Evolutionary conservation across 2,113 vertebrate species (phyloP).

Genomic region (Tragelaphus buxtoni): DNA sequence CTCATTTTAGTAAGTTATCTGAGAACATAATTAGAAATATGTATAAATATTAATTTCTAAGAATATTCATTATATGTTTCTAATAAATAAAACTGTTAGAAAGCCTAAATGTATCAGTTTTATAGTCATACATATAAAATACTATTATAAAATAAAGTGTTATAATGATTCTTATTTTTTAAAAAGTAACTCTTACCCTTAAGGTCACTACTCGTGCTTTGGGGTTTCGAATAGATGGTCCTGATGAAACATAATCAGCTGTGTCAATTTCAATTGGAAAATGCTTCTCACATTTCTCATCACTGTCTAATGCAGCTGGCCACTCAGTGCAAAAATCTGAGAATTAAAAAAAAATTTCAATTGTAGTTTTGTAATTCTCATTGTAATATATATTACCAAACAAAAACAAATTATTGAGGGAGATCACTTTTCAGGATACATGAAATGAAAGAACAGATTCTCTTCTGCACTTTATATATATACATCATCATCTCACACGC

Average conservation of each 20-base stretch:
- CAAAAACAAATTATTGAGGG: not conserved
- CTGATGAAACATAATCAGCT: constrained; percentile 88
- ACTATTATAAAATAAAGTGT: not conserved
- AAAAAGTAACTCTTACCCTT: constrained; percentile 81
- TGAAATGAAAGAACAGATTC: not conserved
- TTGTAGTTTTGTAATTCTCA: not conserved
- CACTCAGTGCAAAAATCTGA: constrained; percentile 96
- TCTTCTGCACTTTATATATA: not conserved
- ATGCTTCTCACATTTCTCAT: constrained; percentile 86
- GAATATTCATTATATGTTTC: not conserved
- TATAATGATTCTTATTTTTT: not conserved
- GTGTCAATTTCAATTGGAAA: constrained; percentile 91
- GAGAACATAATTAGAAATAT: too few species aligned
- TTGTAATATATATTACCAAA: not conserved
- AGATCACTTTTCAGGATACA: not conserved
- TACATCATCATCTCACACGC: not conserved
- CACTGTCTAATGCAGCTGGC: constrained; percentile 88
- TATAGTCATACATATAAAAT: not conserved
- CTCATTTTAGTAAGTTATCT: too few species aligned
- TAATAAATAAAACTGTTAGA: not conserved
- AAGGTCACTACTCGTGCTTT: constrained; percentile 88
- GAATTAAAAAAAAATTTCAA: constrained; percentile 33
- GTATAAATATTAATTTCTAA: too few species aligned
- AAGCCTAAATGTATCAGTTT: not conserved
- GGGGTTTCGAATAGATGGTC: constrained; percentile 90